Evolutionary conservation across 2,888 invertebrate genomes (phyloP).

Genomic region (Stenurella melanura): DNA sequence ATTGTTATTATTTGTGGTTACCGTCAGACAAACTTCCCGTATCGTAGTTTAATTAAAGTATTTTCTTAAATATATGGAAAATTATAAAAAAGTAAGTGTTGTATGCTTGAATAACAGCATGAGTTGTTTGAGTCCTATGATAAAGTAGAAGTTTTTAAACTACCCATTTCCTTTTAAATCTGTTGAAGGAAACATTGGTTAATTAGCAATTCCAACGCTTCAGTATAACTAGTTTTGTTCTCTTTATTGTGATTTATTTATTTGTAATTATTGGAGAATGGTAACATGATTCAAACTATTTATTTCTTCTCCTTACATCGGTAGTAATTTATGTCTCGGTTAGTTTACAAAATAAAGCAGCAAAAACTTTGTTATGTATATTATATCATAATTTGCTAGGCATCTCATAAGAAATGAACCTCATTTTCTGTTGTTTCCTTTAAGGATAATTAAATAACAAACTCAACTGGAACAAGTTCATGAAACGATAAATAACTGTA

Average conservation of each 20-base stretch:
- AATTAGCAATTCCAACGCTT: neutral
- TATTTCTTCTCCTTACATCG: neutral
- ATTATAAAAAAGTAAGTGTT: too few species aligned
- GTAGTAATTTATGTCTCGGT: neutral
- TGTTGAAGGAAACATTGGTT: neutral
- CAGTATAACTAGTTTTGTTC: neutral
- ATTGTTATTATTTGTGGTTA: too few species aligned
- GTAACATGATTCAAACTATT: neutral
- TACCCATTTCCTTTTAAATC: neutral
- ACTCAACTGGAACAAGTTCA: neutral
- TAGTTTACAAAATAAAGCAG: neutral
- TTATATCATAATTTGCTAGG: neutral
- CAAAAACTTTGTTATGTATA: neutral
- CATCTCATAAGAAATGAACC: neutral
- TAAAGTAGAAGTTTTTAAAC: neutral
- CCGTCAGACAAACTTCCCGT: too few species aligned
- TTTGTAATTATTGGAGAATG: neutral
- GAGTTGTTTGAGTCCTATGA: neutral
- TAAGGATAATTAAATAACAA: neutral
- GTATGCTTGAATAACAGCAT: neutral
- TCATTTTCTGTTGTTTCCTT: neutral
- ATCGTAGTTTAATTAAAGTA: too few species aligned
- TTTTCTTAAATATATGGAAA: too few species aligned
- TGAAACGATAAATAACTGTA: too few species aligned
- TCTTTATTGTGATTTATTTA: neutral